phyloP scores from a whole-genome alignment of 2,113 vertebrate genomes.

The Hippocampus barbouri region DNA sequence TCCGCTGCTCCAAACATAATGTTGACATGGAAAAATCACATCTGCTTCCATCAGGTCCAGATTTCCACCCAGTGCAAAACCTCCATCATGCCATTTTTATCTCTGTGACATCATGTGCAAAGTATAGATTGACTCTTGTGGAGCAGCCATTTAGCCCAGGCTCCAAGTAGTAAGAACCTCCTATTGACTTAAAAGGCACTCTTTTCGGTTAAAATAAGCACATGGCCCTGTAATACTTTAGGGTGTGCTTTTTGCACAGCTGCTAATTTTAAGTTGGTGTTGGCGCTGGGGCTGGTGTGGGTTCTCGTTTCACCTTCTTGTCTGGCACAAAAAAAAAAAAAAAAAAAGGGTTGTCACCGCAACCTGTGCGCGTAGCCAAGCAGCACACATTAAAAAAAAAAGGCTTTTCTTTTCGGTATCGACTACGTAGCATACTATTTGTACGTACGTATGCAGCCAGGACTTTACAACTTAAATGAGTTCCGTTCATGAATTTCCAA shows the following conservation, averaged over 20 bases:
- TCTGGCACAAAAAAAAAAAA: slow-evolving; percentile 30
- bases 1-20: background rate
- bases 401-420: too few species aligned
- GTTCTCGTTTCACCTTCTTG: slow-evolving; percentile 37
- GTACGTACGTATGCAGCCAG: too few species aligned
- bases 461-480: too few species aligned
- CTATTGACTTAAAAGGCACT: background rate
- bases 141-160: background rate
- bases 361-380: slow-evolving; percentile 41
- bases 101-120: slow-evolving; percentile 10
- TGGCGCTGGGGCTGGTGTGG: background rate
- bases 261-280: slow-evolving; percentile 24
- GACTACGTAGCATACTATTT: too few species aligned
- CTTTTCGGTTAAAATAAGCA: slow-evolving; percentile 7
- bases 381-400: slow-evolving; percentile 23
- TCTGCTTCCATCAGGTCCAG: background rate
- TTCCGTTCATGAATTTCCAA: too few species aligned
- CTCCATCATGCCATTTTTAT: slow-evolving; percentile 11
- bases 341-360: slow-evolving; percentile 65
- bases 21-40: background rate
- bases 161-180: background rate
- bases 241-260: slow-evolving; percentile 6
- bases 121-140: slow-evolving; percentile 17
- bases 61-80: background rate
- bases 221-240: slow-evolving; percentile 4